Evolutionary conservation across 1,140 invertebrate genomes (phyloP), one percentile per base, ranked within the genome.

Genomic region (Drosophila ambigua): DNA sequence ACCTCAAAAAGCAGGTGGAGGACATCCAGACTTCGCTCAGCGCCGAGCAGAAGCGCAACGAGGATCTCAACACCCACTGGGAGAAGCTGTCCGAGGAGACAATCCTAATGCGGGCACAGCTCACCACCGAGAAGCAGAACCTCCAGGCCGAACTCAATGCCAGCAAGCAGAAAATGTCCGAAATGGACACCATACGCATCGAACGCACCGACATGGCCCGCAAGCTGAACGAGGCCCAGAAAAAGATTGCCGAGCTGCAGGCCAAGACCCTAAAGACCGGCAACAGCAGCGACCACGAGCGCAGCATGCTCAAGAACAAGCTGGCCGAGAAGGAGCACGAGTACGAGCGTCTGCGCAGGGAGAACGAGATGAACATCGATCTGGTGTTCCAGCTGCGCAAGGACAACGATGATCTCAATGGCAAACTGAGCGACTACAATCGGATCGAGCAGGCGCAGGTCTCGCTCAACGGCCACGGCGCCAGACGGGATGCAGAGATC

Each of bases 361-460:
- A 97, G 85, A 94, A 95, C 71, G 94, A 95, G 54, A 94, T 95
- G 49, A 93, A 96, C 51, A 93, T 94, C 55, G 94, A 96, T 79
- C 95, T 97, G 90, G 92, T 96, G 57, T 94, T 95, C 53, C 94
- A 94, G 72, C 90, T 96, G 66, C 94, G 94, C 60, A 95, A 93
- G 92, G 94, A 94, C 95, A 95, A 96, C 82, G 97, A 98, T 65
- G 97, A 97, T 76, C 91, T 97, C 1, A 94, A 94, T 52, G 94
- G 95, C 66, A 97, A 97, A 92, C 83, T 98, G 8, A 96, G 96
- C 78, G 97, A 98, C 90, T 97, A 96, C 80, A 96, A 97, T 77
- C 96, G 95, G 87, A 95, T 98, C 2, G 94, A 94, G 9, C 97
- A 97, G 92, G 94, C 97, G 1, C 96, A 97, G 90, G 93, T 95